A percentile compares a stretch with the other conserved stretches of the same genome.
Evolutionary conservation across 2,888 invertebrate genomes (phyloP).

Genomic region (Cosmia trapezina): DNA sequence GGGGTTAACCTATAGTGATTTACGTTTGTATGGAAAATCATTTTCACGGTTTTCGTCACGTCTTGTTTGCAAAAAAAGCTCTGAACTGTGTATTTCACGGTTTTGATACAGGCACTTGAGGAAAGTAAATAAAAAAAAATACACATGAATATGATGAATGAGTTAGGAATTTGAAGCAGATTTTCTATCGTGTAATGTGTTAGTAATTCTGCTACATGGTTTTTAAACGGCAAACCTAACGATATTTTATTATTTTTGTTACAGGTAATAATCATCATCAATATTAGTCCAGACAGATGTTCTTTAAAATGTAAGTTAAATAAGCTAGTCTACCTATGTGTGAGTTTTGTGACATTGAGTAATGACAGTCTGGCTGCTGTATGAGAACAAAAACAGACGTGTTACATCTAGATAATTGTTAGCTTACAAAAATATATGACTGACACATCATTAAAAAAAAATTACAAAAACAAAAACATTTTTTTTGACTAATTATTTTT

Average conservation of each 20-base stretch:
- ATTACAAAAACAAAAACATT: background rate
- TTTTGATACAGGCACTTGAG: background rate
- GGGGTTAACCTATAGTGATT: background rate
- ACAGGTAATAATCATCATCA: constrained; percentile 63
- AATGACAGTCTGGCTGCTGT: constrained; percentile 36
- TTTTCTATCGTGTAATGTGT: background rate
- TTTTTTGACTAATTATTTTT: constrained; percentile 7
- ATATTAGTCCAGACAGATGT: constrained; percentile 31
- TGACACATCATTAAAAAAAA: constrained; percentile 7
- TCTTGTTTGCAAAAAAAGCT: background rate
- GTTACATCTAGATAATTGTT: constrained; percentile 18
- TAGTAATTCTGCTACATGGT: background rate
- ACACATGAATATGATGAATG: background rate
- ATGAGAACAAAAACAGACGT: constrained; percentile 20
- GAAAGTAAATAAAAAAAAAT: background rate
- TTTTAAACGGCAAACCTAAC: constrained; percentile 21
- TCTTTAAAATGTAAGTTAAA: constrained; percentile 21
- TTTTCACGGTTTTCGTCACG: constrained; percentile 16
- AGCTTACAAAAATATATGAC: constrained; percentile 18
- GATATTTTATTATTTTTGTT: constrained; percentile 40
- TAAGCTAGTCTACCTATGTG: constrained; percentile 5
- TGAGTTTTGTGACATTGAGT: constrained; percentile 38
- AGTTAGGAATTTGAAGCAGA: background rate
- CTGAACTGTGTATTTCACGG: background rate
- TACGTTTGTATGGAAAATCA: background rate